Evolutionary conservation across 2,113 vertebrate genomes (phyloP).

Genomic region (Thomomys bottae): DNA sequence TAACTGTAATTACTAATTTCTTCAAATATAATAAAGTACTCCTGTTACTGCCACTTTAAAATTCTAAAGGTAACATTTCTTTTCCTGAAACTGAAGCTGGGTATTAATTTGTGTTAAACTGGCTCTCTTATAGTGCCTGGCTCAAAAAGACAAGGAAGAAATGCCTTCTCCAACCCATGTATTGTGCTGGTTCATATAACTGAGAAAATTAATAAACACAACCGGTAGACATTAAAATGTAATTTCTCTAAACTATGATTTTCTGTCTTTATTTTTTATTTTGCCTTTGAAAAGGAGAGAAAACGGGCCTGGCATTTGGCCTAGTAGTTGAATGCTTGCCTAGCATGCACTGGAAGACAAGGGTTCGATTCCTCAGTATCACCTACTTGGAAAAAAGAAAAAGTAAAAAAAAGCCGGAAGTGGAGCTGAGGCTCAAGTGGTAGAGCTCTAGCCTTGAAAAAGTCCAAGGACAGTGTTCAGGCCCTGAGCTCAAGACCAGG

Average conservation of each 20-base stretch:
- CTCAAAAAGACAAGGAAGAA: constrained; percentile 27
- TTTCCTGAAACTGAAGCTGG: constrained; percentile 21
- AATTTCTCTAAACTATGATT: background rate
- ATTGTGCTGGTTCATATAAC: background rate
- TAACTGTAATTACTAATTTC: background rate
- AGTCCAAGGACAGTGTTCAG: too few relatives aligned
- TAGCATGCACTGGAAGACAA: too few relatives aligned
- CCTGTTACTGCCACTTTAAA: background rate
- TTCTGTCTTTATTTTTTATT: background rate
- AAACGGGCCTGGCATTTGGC: too few relatives aligned
- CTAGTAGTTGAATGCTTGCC: too few relatives aligned
- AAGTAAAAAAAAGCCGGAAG: too few relatives aligned
- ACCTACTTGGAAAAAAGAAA: too few relatives aligned
- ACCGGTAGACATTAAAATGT: background rate
- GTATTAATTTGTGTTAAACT: background rate
- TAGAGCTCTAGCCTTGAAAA: too few relatives aligned
- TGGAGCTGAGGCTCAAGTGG: too few relatives aligned
- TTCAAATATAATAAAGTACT: background rate
- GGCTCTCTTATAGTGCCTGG: background rate
- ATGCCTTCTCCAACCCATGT: background rate
- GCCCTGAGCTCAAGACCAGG: too few relatives aligned
- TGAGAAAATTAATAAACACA: background rate
- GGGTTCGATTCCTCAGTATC: too few relatives aligned
- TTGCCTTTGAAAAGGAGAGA: background rate
- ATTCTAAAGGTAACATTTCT: constrained; percentile 30